Base-by-base conservation (phyloP, 2,113 vertebrate genomes). In the Tetrax tetrax region DNA sequence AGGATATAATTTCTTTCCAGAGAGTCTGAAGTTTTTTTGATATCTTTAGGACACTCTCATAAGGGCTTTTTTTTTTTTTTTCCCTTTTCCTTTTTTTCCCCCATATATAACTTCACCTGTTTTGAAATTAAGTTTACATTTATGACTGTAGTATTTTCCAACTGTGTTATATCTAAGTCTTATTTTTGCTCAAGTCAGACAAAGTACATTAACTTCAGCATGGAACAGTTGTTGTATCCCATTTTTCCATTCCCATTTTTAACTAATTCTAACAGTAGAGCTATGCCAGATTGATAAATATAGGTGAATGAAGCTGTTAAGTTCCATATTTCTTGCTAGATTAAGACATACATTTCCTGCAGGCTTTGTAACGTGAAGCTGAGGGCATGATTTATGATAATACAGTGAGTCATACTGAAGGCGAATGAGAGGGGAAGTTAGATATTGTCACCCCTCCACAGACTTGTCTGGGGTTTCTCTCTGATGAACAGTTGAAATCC, bases 331-430 rank as follows among this genome's bases (percentile, higher is more conserved):
- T 75, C 56, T 81, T 77, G 29, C 14, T 81, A 59, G 87, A 83
- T 81, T 61, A 88, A 90, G 79, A 82, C 24, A 43, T 9, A n/a
- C 9, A 61, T 76, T 83, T 90, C 59, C 60, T 69, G 28, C 23
- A 81, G 37, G 38, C 20, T 80, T 95, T 90, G 33, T 66, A 75
- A 48, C 6, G 5, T 24, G 33, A 84, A 94, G n/a, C 50, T 83
- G 71, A 90, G 50, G 45, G 57, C 48, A 66, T 1, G 0, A 4
- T 69, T 93, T 90, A 74, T 80, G 57, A 28, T 80, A 83, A 80
- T 79, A 35, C 56, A 90, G 25, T 74, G 54, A 86, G 56, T 93
- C 68, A 90, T 33, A 89, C 37, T 66, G 71, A 86, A 90, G 51
- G 63, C 7, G 7, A 86, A 71, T 59, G 17, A 88, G n/a, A 92